phyloP scores from a whole-genome alignment of 2,888 invertebrate species.

The Steromphala cineraria region DNA sequence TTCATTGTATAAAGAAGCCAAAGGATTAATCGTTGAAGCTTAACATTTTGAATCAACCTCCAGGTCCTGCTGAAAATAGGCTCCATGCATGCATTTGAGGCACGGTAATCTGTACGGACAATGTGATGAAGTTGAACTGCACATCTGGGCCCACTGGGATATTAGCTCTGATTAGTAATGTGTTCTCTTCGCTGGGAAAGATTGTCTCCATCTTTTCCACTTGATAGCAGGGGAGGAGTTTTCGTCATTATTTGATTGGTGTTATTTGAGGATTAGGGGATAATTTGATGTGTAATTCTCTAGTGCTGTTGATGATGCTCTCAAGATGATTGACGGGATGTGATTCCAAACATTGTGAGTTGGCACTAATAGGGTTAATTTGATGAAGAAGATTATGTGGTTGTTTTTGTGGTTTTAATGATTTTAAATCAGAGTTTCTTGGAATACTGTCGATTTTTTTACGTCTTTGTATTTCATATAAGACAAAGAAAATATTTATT shows the following conservation, averaged over 20 bases:
- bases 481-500: no score
- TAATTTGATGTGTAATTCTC: background rate
- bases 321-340: no score
- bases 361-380: no score
- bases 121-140: background rate
- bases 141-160: background rate
- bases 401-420: no score
- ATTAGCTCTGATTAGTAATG: background rate
- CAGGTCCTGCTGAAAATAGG: background rate
- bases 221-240: background rate
- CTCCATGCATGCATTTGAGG: background rate
- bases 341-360: no score
- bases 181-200: background rate
- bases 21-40: background rate
- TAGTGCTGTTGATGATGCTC: no score
- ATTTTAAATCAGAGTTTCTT: no score
- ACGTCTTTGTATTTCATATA: no score
- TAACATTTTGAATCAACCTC: background rate
- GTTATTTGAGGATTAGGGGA: background rate
- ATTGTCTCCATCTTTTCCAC: background rate
- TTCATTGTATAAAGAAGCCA: background rate
- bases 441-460: no score
- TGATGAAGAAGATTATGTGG: no score
- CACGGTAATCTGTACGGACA: background rate
- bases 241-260: background rate